Conservation (phyloP, 2,888 invertebrate species). For the Drosophila kambysellisi region DNA sequence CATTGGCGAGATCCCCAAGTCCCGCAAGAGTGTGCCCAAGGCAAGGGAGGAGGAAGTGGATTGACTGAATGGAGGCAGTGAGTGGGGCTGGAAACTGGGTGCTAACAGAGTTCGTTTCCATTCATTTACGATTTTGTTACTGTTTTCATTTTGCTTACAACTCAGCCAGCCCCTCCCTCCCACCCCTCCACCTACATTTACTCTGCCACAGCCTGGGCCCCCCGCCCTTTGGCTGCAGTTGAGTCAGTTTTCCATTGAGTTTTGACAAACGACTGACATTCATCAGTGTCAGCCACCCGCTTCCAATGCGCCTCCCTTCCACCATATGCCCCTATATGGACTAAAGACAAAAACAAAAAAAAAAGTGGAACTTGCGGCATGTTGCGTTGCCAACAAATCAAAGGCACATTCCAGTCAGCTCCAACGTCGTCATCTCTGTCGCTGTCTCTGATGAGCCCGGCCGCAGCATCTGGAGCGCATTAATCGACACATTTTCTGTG, state of each 20-base stretch:
- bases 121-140: slow-evolving; percentile 64
- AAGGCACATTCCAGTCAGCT: slow-evolving; percentile 72
- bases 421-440: slow-evolving; percentile 43
- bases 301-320: slow-evolving; percentile 25
- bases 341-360: slow-evolving; percentile 15
- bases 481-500: slow-evolving; percentile 77
- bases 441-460: slow-evolving; percentile 39
- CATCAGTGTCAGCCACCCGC: slow-evolving; percentile 80
- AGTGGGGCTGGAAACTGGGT: slow-evolving; percentile 24
- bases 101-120: slow-evolving; percentile 34
- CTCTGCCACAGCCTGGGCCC: not conserved
- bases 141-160: slow-evolving; percentile 61
- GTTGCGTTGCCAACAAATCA: slow-evolving; percentile 70
- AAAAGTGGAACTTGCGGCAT: slow-evolving; percentile 40
- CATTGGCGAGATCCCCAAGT: slow-evolving; percentile 48
- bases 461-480: slow-evolving; percentile 77
- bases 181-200: not conserved
- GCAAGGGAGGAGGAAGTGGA: not conserved
- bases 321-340: slow-evolving; percentile 48
- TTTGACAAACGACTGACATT: slow-evolving; percentile 84
- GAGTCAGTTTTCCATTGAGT: slow-evolving; percentile 74
- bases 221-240: slow-evolving; percentile 18
- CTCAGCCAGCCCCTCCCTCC: not conserved
- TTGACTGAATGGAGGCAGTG: slow-evolving; percentile 8
- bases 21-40: slow-evolving; percentile 1